Evolutionary conservation across 1,140 invertebrate species (phyloP).

Genomic region (Pygmarrhopalites habei): DNA sequence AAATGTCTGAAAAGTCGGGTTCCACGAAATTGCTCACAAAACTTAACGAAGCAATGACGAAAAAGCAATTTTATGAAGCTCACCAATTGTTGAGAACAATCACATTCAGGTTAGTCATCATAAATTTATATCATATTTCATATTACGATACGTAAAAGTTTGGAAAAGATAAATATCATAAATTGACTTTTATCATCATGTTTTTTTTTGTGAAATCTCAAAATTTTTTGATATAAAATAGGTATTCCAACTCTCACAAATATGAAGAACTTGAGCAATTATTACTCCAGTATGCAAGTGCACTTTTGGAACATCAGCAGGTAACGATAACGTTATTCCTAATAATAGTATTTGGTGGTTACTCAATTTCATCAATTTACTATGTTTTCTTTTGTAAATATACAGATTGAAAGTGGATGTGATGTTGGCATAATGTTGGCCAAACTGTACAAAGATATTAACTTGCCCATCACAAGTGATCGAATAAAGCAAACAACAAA

Average conservation of each 20-base stretch:
- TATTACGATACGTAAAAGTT: background rate
- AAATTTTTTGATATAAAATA: slow-evolving; percentile 9
- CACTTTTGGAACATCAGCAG: slow-evolving; percentile 27
- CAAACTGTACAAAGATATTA: slow-evolving; percentile 18
- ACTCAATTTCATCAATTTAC: too few species aligned
- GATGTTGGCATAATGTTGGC: slow-evolving; percentile 35
- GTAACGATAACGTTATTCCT: slow-evolving; percentile 9
- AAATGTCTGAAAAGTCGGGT: slow-evolving; percentile 10
- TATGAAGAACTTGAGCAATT: slow-evolving; percentile 29
- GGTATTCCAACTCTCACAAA: slow-evolving; percentile 19
- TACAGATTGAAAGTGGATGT: slow-evolving; percentile 33
- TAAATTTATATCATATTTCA: background rate
- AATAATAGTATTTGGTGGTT: too few species aligned
- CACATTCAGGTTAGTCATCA: slow-evolving; percentile 27
- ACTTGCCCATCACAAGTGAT: background rate
- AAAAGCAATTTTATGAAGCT: slow-evolving; percentile 35
- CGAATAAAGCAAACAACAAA: background rate
- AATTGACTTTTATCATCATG: background rate
- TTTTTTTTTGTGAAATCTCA: background rate
- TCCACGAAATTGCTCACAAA: slow-evolving; percentile 27
- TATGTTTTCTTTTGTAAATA: too few species aligned
- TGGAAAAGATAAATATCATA: background rate
- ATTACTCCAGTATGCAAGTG: slow-evolving; percentile 7
- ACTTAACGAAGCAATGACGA: slow-evolving; percentile 26
- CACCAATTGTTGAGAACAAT: slow-evolving; percentile 35